Evolutionary conservation across 2,888 invertebrate species (phyloP).

Genomic region (Cinara cedri): DNA sequence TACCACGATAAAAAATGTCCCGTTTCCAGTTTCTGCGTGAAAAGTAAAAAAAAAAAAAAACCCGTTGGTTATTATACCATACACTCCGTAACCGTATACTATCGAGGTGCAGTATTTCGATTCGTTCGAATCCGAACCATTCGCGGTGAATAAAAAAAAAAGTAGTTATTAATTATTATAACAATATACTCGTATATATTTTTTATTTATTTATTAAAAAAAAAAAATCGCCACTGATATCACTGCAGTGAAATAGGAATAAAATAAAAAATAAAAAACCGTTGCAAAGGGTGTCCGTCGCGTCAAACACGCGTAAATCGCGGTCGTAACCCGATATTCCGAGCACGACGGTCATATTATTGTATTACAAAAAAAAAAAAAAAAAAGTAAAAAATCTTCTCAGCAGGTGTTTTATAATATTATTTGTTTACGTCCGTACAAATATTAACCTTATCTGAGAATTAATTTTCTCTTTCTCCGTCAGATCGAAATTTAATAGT

Average conservation of each 20-base stretch:
- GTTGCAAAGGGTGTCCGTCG: background rate
- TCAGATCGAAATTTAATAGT: slow-evolving; percentile 36
- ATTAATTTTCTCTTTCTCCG: slow-evolving; percentile 23
- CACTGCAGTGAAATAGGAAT: background rate
- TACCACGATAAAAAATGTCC: too few relatives aligned
- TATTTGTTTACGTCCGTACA: slow-evolving; percentile 24
- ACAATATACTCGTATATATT: background rate
- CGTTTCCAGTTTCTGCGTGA: too few relatives aligned
- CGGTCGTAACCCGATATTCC: slow-evolving; percentile 43
- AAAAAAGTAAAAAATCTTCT: slow-evolving; percentile 11
- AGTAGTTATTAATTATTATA: too few relatives aligned
- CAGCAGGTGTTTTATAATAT: slow-evolving; percentile 50
- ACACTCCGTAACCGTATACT: too few relatives aligned
- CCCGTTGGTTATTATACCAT: too few relatives aligned
- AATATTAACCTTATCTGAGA: background rate
- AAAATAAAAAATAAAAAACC: background rate
- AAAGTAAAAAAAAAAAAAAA: too few relatives aligned
- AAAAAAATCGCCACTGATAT: slow-evolving; percentile 6
- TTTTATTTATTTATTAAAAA: background rate
- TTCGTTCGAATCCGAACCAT: background rate
- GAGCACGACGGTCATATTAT: slow-evolving; percentile 4
- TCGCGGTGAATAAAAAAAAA: too few relatives aligned
- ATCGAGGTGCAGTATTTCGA: too few relatives aligned
- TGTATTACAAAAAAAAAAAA: background rate
- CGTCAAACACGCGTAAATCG: background rate